Base-by-base conservation (phyloP, 1,140 invertebrate genomes). In the Eupeodes corollae region DNA sequence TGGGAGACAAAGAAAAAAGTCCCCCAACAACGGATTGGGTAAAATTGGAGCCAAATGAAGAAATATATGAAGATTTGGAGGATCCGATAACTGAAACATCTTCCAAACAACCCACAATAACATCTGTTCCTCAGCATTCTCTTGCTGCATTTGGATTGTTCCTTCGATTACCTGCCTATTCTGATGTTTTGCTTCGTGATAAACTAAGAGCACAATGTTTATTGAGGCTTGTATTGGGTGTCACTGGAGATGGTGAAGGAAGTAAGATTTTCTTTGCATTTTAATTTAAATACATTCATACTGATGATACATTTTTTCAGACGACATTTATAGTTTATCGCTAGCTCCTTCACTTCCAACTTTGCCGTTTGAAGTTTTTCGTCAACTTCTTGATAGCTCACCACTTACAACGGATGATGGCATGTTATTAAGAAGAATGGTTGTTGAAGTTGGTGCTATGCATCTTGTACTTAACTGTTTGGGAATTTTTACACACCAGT, bases 161-260 rank as follows among this genome's bases (percentile, higher is more conserved):
- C 59, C 71, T 95, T 9, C 75, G 89, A 39, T 69, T 95, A 47
- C 89, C 89, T 0, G 85, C 88, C 6, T 95, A 93, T 67, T 89
- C 90, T 1, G 88, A 90, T 62, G 84, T 90, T 5, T 60, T 96
- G 26, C 70, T 94, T 1, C 81, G 82, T 59, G 86, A 91, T 66
- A 80, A 85, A 44, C 80, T 84, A 55, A 80, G 84, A 39, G 90
- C 91, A 0, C 83, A 89, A 56, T 91, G 86, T 70, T 71, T 94
- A 38, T 70, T 95, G 31, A 72, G 90, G 6, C 71, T 95, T 15
- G 83, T 91, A 13, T 73, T 94, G 9, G 91, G 91, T 1, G 89
- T 93, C 0, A 87, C 86, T 1, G 88, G 91, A 58, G 89, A 92
- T 63, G 90, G 88, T 33, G 88, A 93, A 67, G 90, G 88, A 60